Base-by-base conservation (phyloP, 2,797 vertebrate genomes). In the Acrocephalus scirpaceus region DNA sequence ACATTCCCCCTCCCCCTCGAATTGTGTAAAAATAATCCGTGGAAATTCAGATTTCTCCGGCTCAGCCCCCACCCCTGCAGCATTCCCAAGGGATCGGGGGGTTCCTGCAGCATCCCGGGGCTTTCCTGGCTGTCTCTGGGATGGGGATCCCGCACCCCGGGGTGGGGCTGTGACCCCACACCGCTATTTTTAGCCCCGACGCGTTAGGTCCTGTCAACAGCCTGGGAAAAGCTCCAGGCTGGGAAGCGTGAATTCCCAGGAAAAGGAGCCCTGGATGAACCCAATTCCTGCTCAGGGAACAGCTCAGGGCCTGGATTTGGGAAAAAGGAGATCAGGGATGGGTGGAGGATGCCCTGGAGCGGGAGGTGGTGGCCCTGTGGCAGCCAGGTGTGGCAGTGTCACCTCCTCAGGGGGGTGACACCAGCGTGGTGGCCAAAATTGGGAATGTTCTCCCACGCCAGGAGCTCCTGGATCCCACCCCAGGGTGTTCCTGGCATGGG, bases 311-410 rank as follows among this genome's bases (percentile, higher is more conserved):
- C 29, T 38, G 70, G 11, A 2, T 1, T 3, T 42, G 29, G 29
- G 44, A 13, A 8, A 30, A 42, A 19, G 50, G 27, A 21, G 19
- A 4, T 8, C 11, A 1, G 16, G 60, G 15, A 0, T 5, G 3
- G 34, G 3, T 3, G 7, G 48, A 62, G 79, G 82, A 21, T 66
- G 58, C 16, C 13, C 1, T 0, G 27, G 5, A 3, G 0, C 0
- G 5, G n/a, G 80, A 66, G 64, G 14, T 25, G 54, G 20, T 42
- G 42, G 34, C 71, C 66, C 36, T 19, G 8, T 3, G 29, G 45
- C 38, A 30, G 50, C 26, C 77, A 12, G 75, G 27, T 57, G 50
- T 4, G 44, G 27, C 34, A 5, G 11, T 6, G 45, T 36, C 69
- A 34, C 48, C 58, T 62, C 74, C 34, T 4, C 5, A 7, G 30